phyloP scores from a whole-genome alignment of 2,797 vertebrate species.

The Sternotherus odoratus region DNA sequence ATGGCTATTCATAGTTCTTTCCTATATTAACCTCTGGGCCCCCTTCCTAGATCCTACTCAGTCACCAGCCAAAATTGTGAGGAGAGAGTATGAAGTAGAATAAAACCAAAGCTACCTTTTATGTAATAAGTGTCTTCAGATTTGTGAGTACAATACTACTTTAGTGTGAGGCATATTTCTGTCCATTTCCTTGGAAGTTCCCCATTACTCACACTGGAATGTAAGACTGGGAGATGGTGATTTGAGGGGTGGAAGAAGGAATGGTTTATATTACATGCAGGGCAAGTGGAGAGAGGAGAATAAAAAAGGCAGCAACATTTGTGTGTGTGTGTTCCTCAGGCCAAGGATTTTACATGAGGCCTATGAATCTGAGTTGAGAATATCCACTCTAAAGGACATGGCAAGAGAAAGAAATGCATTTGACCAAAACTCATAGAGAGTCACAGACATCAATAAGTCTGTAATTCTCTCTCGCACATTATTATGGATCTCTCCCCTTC shows the following conservation, averaged over 20 bases:
- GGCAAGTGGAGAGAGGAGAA: background rate
- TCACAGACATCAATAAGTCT: background rate
- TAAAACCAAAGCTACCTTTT: background rate
- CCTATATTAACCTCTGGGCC: slow-evolving; percentile 17
- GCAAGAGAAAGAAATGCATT: background rate
- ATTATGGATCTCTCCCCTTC: background rate
- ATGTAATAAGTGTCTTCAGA: background rate
- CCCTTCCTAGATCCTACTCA: background rate
- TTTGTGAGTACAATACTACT: background rate
- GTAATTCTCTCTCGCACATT: background rate
- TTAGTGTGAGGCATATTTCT: background rate
- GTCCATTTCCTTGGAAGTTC: background rate
- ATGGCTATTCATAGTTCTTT: background rate
- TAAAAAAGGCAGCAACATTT: background rate
- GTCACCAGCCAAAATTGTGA: background rate
- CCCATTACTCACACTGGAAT: background rate
- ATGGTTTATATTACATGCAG: background rate
- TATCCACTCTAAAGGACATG: background rate
- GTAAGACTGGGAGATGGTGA: background rate
- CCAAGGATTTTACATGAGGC: background rate
- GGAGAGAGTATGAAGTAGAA: background rate
- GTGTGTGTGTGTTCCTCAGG: background rate
- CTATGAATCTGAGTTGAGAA: background rate
- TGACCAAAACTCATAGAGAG: background rate
- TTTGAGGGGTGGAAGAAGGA: background rate